Conservation (phyloP, 2,888 invertebrate genomes). For the Apamea crenata region DNA sequence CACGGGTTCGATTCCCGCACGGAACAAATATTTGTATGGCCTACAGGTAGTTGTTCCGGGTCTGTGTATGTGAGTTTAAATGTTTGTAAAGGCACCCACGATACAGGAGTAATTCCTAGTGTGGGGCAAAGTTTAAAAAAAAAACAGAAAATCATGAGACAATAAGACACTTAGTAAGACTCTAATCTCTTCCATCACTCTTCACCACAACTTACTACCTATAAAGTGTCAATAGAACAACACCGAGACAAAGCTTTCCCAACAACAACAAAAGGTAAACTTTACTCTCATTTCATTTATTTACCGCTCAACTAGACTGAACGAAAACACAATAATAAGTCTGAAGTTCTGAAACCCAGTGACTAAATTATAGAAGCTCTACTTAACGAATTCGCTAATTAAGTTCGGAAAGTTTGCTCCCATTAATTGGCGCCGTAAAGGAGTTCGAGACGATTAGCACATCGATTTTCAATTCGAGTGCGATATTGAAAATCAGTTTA, state of each 20-base stretch:
- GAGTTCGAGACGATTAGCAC: conserved; percentile 67
- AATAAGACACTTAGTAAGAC: neutral
- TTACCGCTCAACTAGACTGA: conserved; percentile 29
- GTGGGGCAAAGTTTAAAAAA: no score
- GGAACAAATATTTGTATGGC: no score
- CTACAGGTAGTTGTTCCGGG: no score
- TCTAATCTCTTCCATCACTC: neutral
- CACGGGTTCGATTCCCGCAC: no score
- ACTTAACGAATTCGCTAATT: conserved; percentile 65
- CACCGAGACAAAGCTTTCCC: neutral
- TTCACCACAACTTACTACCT: conserved; percentile 1
- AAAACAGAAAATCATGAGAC: neutral
- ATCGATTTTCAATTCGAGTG: conserved; percentile 66
- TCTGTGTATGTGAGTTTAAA: no score
- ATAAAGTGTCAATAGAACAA: conserved; percentile 9
- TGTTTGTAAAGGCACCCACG: no score
- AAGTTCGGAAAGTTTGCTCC: conserved; percentile 67
- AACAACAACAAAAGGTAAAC: conserved; percentile 21
- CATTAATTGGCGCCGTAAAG: conserved; percentile 68
- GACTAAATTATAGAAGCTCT: conserved; percentile 51
- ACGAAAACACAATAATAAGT: conserved; percentile 51
- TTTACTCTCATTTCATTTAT: conserved; percentile 34
- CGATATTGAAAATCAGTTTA: conserved; percentile 62
- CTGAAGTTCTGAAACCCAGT: conserved; percentile 30
- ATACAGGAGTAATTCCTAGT: no score